Conservation (phyloP, 2,113 vertebrate species). For the Oncorhynchus keta region DNA sequence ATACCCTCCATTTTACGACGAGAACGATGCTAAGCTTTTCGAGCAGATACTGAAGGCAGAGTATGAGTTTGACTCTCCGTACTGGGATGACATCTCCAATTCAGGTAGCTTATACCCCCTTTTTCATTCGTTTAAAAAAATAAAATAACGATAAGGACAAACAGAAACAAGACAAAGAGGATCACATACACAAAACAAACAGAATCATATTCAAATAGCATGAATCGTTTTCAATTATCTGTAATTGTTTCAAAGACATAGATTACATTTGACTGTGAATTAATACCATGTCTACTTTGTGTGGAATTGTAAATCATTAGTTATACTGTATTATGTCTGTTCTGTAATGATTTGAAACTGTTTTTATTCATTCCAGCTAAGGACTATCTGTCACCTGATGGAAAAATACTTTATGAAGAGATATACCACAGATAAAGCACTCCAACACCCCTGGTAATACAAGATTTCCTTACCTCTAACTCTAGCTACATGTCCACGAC, state of each 20-base stretch:
- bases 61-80: slow-evolving; percentile 97
- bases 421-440: slow-evolving; percentile 93
- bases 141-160: too few species aligned
- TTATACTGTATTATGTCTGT: too few species aligned
- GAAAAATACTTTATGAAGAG: slow-evolving; percentile 90
- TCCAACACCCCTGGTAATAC: slow-evolving; percentile 91
- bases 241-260: not conserved
- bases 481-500: not conserved
- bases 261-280: not conserved
- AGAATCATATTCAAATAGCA: not conserved
- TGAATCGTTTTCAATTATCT: not conserved
- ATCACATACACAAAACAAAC: too few species aligned
- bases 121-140: too few species aligned
- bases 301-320: too few species aligned
- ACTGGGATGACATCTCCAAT: slow-evolving; percentile 98
- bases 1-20: slow-evolving; percentile 96
- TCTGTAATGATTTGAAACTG: not conserved
- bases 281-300: too few species aligned
- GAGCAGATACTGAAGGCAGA: slow-evolving; percentile 97
- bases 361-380: slow-evolving; percentile 77
- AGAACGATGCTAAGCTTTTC: slow-evolving; percentile 95
- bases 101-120: slow-evolving; percentile 77
- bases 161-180: too few species aligned
- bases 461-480: not conserved
- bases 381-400: slow-evolving; percentile 94